Evolutionary conservation across 1,140 invertebrate genomes (phyloP), one percentile per base, ranked within the genome.

Genomic region (Drosophila lowei): DNA sequence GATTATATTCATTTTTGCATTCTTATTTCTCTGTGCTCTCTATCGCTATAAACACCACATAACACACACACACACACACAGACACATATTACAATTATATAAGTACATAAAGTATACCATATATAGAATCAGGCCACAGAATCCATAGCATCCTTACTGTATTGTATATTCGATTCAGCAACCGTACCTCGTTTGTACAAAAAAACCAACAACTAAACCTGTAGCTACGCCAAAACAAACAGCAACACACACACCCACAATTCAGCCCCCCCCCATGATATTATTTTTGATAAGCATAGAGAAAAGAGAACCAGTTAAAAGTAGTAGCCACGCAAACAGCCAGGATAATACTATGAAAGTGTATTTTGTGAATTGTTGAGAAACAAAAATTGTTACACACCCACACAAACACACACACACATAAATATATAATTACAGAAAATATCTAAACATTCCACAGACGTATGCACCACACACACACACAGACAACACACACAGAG

Each of bases 1-100:
- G 83, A 88, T 88, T 88, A 88, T 88, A 88, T 76, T 88, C 83
- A 88, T 88, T 88, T 88, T 88, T 83, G 83, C 79, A 88, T 83
- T 88, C 77, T 61, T 57, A 44, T 68, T 61, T 83, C 28, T 81
- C 65, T 72, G 56, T 67, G 56, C 70, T 71, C 72, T 73, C 70
- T 58, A 66, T 66, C 62, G 53, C 57, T 48, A 53, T 50, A 44
- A 44, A 56, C 38, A 57, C 49, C 0, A 2, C 30, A 34, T 34
- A 34, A 59, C 47, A 71, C 55, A 42, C 21, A 58, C 53, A 58
- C 50, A 71, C 16, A 42, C 30, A 52, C 2, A 46, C n/a, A 44
- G 9, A 21, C 46, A 38, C 23, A 46, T 50, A 49, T 48, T 42
- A 15, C 48, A 58, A 30, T 61, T 67, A 38, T 53, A 23, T 34